phyloP scores from a whole-genome alignment of 2,888 invertebrate genomes.

The Agrotis ipsilon region DNA sequence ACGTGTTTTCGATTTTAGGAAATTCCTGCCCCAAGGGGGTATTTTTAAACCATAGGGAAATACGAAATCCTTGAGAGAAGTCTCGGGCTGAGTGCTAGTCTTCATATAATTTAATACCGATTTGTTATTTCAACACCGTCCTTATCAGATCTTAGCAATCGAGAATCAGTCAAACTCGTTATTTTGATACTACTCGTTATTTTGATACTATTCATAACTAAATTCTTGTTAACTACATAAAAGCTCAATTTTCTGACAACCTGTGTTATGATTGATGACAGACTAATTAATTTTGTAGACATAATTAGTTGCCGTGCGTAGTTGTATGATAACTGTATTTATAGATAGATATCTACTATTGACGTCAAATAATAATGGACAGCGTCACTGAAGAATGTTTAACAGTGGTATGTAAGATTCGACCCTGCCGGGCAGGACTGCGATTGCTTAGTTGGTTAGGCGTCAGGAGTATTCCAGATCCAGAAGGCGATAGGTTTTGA shows the following conservation, averaged over 20 bases:
- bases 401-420: no score
- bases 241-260: constrained; percentile 15
- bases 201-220: constrained; percentile 23
- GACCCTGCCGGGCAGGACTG: no score
- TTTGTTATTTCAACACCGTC: constrained; percentile 16
- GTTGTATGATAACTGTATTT: background rate
- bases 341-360: background rate
- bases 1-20: no score
- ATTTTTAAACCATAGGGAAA: no score
- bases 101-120: background rate
- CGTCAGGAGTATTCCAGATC: no score
- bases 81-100: background rate
- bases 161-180: constrained; percentile 28
- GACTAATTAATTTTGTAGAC: background rate
- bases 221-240: constrained; percentile 32
- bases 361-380: no score
- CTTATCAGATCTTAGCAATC: constrained; percentile 29
- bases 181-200: constrained; percentile 27
- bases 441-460: no score
- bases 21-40: no score
- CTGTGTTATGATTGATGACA: background rate
- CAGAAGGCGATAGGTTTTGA: no score
- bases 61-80: no score
- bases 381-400: no score
- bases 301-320: background rate